Evolutionary conservation across 2,797 vertebrate species (phyloP).

Genomic region (Sebastes kiyomatsui): DNA sequence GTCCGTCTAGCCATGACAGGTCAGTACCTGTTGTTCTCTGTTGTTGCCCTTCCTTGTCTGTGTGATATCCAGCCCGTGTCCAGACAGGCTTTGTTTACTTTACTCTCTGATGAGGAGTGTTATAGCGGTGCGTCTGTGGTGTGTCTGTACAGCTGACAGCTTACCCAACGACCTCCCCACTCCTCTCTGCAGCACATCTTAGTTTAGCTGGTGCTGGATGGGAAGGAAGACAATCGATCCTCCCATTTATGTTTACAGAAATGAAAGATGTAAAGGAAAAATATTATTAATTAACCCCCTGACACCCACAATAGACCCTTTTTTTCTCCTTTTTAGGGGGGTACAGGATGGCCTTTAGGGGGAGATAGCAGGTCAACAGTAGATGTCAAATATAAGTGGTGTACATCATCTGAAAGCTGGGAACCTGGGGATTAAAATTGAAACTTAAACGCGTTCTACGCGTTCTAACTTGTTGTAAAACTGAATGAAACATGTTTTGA

Average conservation of each 20-base stretch:
- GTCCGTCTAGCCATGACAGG: background rate
- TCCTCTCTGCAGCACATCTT: background rate
- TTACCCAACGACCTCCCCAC: background rate
- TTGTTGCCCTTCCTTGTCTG: conserved; percentile 7
- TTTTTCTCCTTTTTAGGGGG: no score
- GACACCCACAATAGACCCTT: no score
- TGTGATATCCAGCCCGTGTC: conserved; percentile 44
- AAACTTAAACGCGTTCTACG: no score
- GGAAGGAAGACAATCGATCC: background rate
- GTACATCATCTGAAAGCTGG: no score
- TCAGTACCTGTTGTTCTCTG: conserved; percentile 29
- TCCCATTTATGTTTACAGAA: background rate
- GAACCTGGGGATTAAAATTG: fast-evolving
- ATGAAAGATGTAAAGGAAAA: background rate
- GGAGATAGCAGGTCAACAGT: no score
- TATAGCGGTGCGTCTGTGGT: conserved; percentile 1
- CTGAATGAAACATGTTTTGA: no score
- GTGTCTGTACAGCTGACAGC: conserved; percentile 28
- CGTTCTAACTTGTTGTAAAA: no score
- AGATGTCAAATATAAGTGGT: no score
- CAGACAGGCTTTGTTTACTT: conserved; percentile 58
- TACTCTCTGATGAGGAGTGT: conserved; percentile 34
- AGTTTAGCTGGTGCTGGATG: background rate
- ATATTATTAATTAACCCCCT: background rate
- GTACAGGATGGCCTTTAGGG: fast-evolving